Base-by-base conservation (phyloP, 1,140 invertebrate genomes). In the Asobara japonica region DNA sequence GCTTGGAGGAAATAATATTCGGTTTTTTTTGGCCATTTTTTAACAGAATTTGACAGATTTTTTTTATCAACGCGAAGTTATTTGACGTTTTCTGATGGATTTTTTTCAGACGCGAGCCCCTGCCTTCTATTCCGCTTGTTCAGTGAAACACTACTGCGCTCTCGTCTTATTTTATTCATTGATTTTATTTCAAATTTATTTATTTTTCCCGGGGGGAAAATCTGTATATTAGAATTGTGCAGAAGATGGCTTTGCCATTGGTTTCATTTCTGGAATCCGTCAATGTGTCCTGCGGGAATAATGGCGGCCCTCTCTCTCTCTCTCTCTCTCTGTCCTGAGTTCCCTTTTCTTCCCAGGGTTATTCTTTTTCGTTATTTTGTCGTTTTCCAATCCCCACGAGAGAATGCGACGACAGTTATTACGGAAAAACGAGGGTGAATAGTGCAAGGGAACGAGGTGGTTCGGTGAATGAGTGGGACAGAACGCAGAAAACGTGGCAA, bases 311-410 rank as follows among this genome's bases (percentile, higher is more conserved):
- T 51, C 48, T 51, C 22, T 51, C 48, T 20, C 18, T 18, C 16
- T 51, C n/a, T n/a, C n/a, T n/a, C n/a, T n/a, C n/a, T n/a, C n/a
- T n/a, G n/a, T n/a, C n/a, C n/a, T n/a, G n/a, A n/a, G n/a, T n/a
- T n/a, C n/a, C n/a, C n/a, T n/a, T n/a, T 51, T 20, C 18, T 18
- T 51, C 16, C 16, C 16, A 2, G 8, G 7, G 51, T 60, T 60
- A 60, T 60, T 60, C 51, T 60, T 60, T 60, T 60, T 60, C 51
- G 51, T 60, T 60, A 60, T 60, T 60, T 60, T 60, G 51, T 27
- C 51, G 51, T 60, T 60, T 60, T 60, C 51, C 51, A 60, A 60
- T 60, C 51, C 51, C 51, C 51, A n/a, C 7, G 51, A 60, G 51
- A 27, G 22, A 60, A 60, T 27, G 22, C 20, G 51, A 60, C 51